These are phyloP conservation scores for Tragelaphus imberbis DNA, from an alignment of 2,113 vertebrate genomes.

Conservation along the genomic window DNA sequence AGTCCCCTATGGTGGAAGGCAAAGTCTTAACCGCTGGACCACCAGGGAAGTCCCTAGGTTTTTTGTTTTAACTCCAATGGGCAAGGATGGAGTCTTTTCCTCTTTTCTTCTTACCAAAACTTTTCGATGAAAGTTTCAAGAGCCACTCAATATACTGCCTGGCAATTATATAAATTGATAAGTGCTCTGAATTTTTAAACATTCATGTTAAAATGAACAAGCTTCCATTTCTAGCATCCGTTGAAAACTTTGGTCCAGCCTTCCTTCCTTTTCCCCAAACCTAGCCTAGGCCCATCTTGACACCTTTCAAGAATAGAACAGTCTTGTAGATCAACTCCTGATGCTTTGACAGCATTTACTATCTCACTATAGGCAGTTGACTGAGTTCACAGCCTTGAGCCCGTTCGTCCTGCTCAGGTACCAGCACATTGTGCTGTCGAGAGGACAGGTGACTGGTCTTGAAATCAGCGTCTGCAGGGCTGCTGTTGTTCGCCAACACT, in stretches of 20 bases:
- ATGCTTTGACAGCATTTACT: not conserved
- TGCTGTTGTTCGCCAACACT: rapidly evolving
- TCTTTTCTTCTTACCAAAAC: not conserved
- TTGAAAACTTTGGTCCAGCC: not conserved
- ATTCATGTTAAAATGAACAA: not conserved
- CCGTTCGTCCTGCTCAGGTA: not conserved
- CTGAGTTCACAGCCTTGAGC: not conserved
- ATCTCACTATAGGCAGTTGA: rapidly evolving
- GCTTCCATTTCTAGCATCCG: not conserved
- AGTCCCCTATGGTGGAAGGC: not conserved
- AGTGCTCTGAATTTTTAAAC: not conserved
- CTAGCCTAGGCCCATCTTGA: not conserved
- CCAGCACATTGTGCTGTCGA: too few species aligned
- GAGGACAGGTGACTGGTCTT: not conserved
- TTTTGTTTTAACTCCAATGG: not conserved
- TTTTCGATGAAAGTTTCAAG: not conserved
- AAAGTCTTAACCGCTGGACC: not conserved
- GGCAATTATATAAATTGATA: not conserved
- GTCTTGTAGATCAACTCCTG: not conserved
- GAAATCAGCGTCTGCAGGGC: not conserved
- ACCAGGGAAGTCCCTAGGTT: not conserved
- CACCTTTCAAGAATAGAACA: not conserved
- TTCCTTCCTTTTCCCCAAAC: not conserved
- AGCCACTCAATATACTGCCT: not conserved
- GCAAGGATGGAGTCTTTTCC: not conserved